Base-by-base conservation (phyloP, 1,140 invertebrate species). In the Bradynema listronoti region DNA sequence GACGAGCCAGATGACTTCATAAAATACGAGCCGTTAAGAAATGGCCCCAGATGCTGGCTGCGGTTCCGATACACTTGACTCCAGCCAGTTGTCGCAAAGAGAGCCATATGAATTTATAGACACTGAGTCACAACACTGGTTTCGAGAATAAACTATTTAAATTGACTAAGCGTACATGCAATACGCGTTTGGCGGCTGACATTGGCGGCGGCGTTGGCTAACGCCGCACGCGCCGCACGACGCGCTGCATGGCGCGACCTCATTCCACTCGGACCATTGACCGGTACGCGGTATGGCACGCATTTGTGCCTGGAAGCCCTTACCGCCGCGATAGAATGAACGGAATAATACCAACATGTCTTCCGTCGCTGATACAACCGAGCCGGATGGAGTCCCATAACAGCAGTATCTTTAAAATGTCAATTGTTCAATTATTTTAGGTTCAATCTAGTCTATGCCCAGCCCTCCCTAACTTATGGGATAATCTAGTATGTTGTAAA, bases 341-440 rank as follows among this genome's bases (percentile, higher is more conserved):
- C 76, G 70, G 68, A 78, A 77, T 1, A 77, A 58, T 9, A 77
- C 65, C 22, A 77, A 54, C 74, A 77, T 77, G 46, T 77, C 76
- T 22, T 73, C 67, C 0, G 76, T 77, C 9, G 72, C 73, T 9
- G 74, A 77, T 24, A 74, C 34, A n/a, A 77, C 61, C 34, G 64
- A 52, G 2, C 65, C 63, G 32, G 54, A 32, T 7, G 74, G 74
- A 41, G 73, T 78, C 14, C 76, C 76, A 34, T 62, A 75, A 51
- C 74, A 77, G 55, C 74, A 77, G 45, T 78, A 77, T 58, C 74
- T 76, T 25, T 0, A 66, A 16, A 43, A 52, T 16, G 53, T 4
- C n/a, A n/a, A n/a, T n/a, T n/a, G n/a, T n/a, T n/a, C n/a, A n/a
- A n/a, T n/a, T n/a, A n/a, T n/a, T n/a, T n/a, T n/a, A n/a, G n/a